A percentile compares a stretch with the other conserved stretches of the same genome.
phyloP scores from a whole-genome alignment of 2,888 invertebrate species.

The Cheilosia scutellata region DNA sequence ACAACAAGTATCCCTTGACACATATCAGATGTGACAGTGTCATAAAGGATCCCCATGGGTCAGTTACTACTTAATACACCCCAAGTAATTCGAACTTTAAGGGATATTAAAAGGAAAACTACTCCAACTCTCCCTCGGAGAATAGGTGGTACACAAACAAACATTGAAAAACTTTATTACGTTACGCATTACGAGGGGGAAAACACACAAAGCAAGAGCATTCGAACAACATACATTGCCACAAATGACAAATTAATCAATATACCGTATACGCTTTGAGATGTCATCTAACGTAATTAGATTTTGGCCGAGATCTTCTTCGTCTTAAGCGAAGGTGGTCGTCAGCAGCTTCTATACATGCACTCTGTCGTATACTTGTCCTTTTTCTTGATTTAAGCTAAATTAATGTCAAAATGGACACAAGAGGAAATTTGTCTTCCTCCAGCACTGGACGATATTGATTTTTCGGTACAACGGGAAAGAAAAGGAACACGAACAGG shows the following conservation, averaged over 20 bases:
- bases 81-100: slow-evolving; percentile 33
- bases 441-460: slow-evolving; percentile 23
- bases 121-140: slow-evolving; percentile 8
- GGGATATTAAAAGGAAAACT: slow-evolving; percentile 29
- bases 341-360: background rate
- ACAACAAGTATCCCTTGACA: background rate
- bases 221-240: slow-evolving; percentile 20
- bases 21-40: slow-evolving; percentile 10
- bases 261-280: slow-evolving; percentile 34
- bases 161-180: slow-evolving; percentile 41
- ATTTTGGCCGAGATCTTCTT: slow-evolving; percentile 46
- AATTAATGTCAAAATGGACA: slow-evolving; percentile 67
- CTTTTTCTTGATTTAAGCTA: slow-evolving; percentile 53
- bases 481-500: slow-evolving; percentile 24
- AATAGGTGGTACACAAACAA: slow-evolving; percentile 7
- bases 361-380: slow-evolving; percentile 11
- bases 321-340: background rate
- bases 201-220: slow-evolving; percentile 16
- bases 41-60: slow-evolving; percentile 8
- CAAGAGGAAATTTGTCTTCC: slow-evolving; percentile 43
- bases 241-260: slow-evolving; percentile 62
- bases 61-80: slow-evolving; percentile 7
- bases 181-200: too few relatives aligned
- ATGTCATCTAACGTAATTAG: slow-evolving; percentile 63
- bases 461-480: slow-evolving; percentile 41